Evolutionary conservation across 2,797 vertebrate species (phyloP).

Genomic region (Parambassis ranga): DNA sequence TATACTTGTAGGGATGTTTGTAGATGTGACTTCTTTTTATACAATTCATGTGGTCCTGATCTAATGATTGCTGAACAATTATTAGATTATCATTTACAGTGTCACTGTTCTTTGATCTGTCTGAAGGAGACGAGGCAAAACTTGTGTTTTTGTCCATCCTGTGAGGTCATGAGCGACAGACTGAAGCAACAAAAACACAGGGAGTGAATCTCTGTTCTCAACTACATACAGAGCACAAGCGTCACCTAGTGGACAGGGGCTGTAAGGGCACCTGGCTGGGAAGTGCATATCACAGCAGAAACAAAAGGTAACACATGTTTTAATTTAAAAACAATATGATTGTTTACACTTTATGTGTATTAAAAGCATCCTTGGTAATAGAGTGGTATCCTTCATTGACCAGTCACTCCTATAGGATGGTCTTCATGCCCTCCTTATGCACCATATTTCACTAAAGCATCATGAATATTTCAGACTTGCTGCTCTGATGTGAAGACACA

Average conservation of each 20-base stretch:
- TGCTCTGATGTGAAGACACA: neutral
- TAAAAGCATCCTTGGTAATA: too few species aligned
- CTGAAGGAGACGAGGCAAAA: neutral
- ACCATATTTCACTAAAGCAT: slow-evolving; percentile 12
- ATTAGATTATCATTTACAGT: neutral
- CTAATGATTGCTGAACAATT: neutral
- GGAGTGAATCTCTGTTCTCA: neutral
- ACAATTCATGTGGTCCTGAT: neutral
- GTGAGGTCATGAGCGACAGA: slow-evolving; percentile 8
- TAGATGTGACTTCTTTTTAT: neutral
- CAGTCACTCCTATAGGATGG: too few species aligned
- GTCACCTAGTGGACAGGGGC: slow-evolving; percentile 61
- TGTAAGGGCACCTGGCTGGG: neutral
- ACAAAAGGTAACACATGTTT: neutral
- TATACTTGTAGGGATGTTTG: slow-evolving; percentile 3
- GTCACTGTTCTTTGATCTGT: neutral
- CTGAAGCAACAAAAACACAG: neutral
- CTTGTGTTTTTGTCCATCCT: neutral
- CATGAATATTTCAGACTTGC: neutral
- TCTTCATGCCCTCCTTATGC: neutral
- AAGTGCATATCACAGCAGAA: neutral
- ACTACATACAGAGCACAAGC: slow-evolving; percentile 64
- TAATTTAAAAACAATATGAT: too few species aligned
- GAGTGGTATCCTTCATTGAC: too few species aligned
- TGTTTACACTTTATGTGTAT: neutral